Percentiles rank a stretch among this genome's conserved stretches.
phyloP scores from a whole-genome alignment of 2,113 vertebrate species.

The Leptocoma aspasia region DNA sequence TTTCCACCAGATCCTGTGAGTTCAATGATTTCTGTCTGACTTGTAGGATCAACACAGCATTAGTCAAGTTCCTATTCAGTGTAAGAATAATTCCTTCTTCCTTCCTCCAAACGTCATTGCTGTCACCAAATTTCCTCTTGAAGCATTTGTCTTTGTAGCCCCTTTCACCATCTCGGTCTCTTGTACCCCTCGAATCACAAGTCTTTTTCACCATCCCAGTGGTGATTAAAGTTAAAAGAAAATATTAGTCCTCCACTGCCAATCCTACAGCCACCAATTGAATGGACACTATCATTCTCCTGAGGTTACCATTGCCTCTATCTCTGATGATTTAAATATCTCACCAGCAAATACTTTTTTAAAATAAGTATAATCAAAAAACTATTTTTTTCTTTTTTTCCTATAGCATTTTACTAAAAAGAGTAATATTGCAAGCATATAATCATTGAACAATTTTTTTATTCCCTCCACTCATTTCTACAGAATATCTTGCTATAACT shows the following conservation, averaged over 20 bases:
- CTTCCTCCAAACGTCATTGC: slow-evolving; percentile 87
- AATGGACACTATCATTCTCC: neutral
- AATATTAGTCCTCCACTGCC: neutral
- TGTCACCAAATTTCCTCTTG: slow-evolving; percentile 88
- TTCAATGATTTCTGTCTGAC: slow-evolving; percentile 91
- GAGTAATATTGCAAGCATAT: neutral
- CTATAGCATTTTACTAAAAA: neutral
- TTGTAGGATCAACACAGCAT: slow-evolving; percentile 89
- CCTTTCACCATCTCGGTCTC: accelerated
- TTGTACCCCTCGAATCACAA: accelerated
- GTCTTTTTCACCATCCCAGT: neutral
- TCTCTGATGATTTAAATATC: neutral
- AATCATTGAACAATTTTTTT: neutral
- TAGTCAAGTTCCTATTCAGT: slow-evolving; percentile 91
- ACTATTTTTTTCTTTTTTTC: neutral
- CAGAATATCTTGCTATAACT: neutral
- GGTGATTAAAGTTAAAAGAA: neutral
- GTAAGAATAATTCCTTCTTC: slow-evolving; percentile 90
- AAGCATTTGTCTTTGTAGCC: neutral
- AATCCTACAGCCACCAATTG: neutral
- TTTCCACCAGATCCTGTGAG: slow-evolving; percentile 90
- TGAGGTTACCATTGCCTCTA: neutral
- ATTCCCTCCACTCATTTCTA: neutral
- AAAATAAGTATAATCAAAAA: neutral
- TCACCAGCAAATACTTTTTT: neutral